Conservation (phyloP, 2,797 vertebrate genomes). For the Balearica regulorum region DNA sequence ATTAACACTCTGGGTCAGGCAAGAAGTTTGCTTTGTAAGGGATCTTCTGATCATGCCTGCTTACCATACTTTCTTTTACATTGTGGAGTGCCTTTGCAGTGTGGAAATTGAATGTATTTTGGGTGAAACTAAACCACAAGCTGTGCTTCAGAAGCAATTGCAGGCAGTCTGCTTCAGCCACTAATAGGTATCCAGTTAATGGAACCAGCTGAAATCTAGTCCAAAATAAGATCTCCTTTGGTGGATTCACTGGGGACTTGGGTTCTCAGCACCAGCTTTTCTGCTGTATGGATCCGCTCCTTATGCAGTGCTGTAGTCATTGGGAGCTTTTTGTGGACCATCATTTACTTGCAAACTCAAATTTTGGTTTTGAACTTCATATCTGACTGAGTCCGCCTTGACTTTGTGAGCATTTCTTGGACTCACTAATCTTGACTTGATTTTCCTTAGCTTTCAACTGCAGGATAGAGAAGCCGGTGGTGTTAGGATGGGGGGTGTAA, state of each 20-base stretch:
- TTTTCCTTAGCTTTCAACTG: neutral
- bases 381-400: neutral
- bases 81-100: neutral
- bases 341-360: neutral
- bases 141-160: neutral
- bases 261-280: neutral
- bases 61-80: neutral
- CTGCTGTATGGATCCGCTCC: neutral
- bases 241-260: neutral
- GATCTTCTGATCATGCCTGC: neutral
- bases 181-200: neutral
- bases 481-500: neutral
- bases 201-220: neutral
- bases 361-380: neutral
- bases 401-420: neutral
- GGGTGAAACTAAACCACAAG: neutral
- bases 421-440: neutral
- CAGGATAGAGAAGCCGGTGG: neutral
- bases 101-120: neutral
- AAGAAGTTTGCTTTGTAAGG: neutral
- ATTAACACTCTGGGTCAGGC: neutral
- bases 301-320: neutral
- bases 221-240: neutral
- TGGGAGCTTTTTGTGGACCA: neutral
- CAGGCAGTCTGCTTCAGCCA: neutral